Base-by-base conservation (phyloP, 2,888 invertebrate genomes). In the Ferrisia virgata region DNA sequence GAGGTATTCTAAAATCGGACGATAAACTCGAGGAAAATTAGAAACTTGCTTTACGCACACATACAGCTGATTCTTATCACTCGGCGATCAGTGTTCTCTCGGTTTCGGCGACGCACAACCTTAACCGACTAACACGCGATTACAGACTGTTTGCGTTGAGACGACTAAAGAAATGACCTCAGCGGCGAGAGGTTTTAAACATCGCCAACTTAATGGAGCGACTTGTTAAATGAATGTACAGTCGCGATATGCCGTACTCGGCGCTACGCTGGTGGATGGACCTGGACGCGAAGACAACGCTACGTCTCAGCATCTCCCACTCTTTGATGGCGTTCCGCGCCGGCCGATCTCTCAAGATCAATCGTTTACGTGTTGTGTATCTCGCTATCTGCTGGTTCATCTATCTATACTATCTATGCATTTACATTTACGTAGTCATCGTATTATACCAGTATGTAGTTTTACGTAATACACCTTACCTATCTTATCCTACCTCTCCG, bases 161-260 rank as follows among this genome's bases (percentile, higher is more conserved):
- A 76, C 72, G 72, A 76, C 72, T 76, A 36, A 64, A 76, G 72
- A 76, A 76, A 76, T 76, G 72, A 76, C 72, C 72, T 76, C 72
- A 76, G 36, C 31, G 72, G 36, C 72, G 72, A 76, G 72, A 76
- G 36, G 72, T 36, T 76, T 76, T 76, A 76, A 76, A 36, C 72
- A 76, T 76, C 72, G 72, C 36, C 36, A 36, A 76, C 72, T 76
- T 36, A 22, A 76, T 76, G 36, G 36, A 76, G 72, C 72, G 72
- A 76, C 72, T 76, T 36, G 72, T 36, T 76, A 69, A 69, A 69
- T 36, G 33, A 76, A 76, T 18, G 33, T 36, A 36, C 9, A 76
- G 28, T 76, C 72, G 72, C 72, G 36, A 18, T 76, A 15, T 28
- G 64, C 64, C 28, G 64, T 25, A 15, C 25, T n/a, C 36, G 36